A percentile compares a stretch with the other conserved stretches of the same genome.
Conservation (phyloP, 2,888 invertebrate genomes). For the Tenthredo scrophulariae region DNA sequence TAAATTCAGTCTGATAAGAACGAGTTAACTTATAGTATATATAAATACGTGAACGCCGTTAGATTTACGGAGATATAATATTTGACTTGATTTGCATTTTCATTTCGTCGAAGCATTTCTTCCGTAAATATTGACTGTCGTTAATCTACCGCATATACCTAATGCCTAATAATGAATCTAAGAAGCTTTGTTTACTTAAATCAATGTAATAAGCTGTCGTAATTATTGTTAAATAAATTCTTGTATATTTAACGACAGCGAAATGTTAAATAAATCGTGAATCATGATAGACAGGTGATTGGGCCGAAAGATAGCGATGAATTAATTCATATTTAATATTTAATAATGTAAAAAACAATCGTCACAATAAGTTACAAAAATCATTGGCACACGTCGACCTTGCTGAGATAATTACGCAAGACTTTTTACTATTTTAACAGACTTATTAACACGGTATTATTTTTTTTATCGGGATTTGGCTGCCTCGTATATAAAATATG, state of each 20-base stretch:
- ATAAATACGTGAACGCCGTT: neutral
- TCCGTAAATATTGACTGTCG: neutral
- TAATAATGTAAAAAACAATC: neutral
- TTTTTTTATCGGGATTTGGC: neutral
- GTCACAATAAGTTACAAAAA: neutral
- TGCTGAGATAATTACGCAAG: neutral
- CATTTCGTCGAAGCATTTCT: neutral
- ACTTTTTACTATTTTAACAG: constrained; percentile 2
- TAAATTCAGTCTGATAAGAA: neutral
- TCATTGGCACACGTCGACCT: constrained; percentile 36
- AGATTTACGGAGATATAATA: neutral
- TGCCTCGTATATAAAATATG: neutral
- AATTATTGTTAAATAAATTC: constrained; percentile 11
- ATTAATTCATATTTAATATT: neutral
- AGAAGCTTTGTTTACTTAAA: neutral
- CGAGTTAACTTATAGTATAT: neutral
- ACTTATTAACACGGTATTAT: neutral
- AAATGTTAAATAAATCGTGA: neutral
- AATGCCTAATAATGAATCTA: neutral
- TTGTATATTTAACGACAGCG: neutral
- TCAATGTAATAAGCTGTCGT: neutral
- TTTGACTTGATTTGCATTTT: constrained; percentile 30
- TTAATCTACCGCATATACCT: neutral
- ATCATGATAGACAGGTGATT: neutral
- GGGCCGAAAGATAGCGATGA: neutral